Conservation (phyloP, 1,140 invertebrate genomes). For the Mylabris phalerata region DNA sequence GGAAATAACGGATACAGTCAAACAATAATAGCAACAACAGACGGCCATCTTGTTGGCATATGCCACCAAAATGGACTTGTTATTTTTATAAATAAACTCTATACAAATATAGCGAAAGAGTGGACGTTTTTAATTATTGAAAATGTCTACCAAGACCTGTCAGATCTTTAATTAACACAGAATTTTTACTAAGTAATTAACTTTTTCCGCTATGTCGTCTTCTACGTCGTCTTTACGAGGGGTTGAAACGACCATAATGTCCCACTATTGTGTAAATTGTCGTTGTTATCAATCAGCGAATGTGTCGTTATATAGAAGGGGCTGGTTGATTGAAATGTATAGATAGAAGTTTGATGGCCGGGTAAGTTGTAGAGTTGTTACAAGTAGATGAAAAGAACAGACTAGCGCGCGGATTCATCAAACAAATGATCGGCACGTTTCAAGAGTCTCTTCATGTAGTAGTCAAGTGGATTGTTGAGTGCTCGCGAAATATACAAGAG, state of each 20-base stretch:
- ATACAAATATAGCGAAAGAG: background rate
- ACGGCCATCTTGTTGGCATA: conserved; percentile 25
- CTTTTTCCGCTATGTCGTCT: background rate
- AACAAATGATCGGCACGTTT: conserved; percentile 35
- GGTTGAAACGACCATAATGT: too few relatives aligned
- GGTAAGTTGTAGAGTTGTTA: conserved; percentile 17
- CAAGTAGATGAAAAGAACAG: conserved; percentile 24
- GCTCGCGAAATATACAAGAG: conserved; percentile 20
- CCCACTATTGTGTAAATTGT: too few relatives aligned
- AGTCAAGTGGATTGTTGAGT: conserved; percentile 25
- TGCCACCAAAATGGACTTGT: conserved; percentile 14
- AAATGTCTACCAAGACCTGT: background rate
- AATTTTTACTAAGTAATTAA: background rate
- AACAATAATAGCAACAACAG: background rate
- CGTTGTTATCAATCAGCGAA: too few relatives aligned
- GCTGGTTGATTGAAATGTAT: conserved; percentile 5
- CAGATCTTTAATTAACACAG: background rate
- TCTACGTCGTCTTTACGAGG: too few relatives aligned
- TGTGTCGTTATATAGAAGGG: background rate
- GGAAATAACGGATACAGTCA: conserved; percentile 18
- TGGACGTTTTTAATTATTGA: conserved; percentile 6
- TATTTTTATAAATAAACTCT: background rate
- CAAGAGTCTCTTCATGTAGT: conserved; percentile 28
- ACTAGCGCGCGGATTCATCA: conserved; percentile 25
- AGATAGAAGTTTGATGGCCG: conserved; percentile 7